These are phyloP conservation scores for Drosophila pandora DNA, from an alignment of 1,140 invertebrate genomes.

Conservation along the genomic window DNA sequence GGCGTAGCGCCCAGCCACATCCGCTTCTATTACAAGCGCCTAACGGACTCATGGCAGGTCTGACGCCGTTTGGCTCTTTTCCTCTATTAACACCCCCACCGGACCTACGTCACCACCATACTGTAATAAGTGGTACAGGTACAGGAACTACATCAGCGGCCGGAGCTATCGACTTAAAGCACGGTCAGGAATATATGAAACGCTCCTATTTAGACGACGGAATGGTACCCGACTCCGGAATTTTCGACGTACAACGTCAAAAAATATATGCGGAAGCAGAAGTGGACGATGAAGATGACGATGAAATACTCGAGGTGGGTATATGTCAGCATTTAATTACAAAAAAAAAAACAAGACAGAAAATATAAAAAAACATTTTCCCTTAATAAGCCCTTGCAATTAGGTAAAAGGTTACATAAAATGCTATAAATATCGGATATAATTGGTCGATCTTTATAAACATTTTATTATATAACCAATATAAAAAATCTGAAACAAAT, in stretches of 20 bases:
- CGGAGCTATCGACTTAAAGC: conserved; percentile 85
- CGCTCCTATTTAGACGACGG: conserved; percentile 82
- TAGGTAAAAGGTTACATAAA: too few relatives aligned
- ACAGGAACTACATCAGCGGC: conserved; percentile 85
- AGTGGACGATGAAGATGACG: conserved; percentile 43
- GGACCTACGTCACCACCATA: conserved; percentile 88
- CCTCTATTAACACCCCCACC: conserved; percentile 90
- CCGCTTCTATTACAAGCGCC: conserved; percentile 90
- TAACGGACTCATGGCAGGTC: conserved; percentile 86
- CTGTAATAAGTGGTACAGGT: conserved; percentile 72
- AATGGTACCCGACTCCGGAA: conserved; percentile 40
- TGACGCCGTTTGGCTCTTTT: conserved; percentile 90
- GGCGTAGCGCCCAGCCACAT: conserved; percentile 93
- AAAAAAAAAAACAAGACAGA: too few relatives aligned
- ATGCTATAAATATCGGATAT: too few relatives aligned
- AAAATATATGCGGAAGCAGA: conserved; percentile 26
- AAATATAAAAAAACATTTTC: too few relatives aligned
- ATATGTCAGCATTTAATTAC: background rate
- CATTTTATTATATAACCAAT: too few relatives aligned
- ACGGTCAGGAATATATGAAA: conserved; percentile 83
- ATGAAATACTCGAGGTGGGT: conserved; percentile 48
- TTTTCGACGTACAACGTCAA: conserved; percentile 58
- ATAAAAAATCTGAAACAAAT: too few relatives aligned
- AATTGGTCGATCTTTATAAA: background rate
- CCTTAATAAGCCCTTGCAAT: too few relatives aligned